These are phyloP conservation scores for Pseudomyrmex sp. DNA, from an alignment of 1,140 invertebrate genomes.

Conservation along the genomic window DNA sequence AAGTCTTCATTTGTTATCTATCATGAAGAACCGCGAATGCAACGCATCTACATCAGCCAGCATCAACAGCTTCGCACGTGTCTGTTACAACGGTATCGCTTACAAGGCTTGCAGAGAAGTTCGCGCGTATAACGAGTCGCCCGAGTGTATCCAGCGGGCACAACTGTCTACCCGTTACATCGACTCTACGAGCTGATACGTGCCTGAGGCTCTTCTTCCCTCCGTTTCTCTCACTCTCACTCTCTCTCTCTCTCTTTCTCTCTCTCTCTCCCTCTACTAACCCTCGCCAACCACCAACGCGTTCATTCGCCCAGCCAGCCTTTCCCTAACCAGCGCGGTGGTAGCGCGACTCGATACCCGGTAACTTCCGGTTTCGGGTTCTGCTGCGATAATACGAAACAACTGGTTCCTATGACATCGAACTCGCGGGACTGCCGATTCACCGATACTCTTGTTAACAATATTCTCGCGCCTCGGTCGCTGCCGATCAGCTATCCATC, in stretches of 20 bases:
- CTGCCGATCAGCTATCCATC: constrained; percentile 29
- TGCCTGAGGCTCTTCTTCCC: constrained; percentile 11
- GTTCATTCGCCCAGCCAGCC: constrained; percentile 18
- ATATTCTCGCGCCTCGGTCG: constrained; percentile 33
- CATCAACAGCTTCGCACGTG: constrained; percentile 40
- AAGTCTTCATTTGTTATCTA: constrained; percentile 24
- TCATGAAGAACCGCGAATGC: constrained; percentile 48
- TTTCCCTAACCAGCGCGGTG: constrained; percentile 29
- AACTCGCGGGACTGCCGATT: constrained; percentile 60
- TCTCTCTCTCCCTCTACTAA: constrained; percentile 22
- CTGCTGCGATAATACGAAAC: constrained; percentile 56
- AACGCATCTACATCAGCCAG: constrained; percentile 31
- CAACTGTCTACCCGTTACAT: constrained; percentile 71
- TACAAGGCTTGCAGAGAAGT: constrained; percentile 76
- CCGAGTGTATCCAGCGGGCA: constrained; percentile 71
- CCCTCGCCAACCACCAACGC: constrained; percentile 39
- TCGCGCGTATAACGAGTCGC: constrained; percentile 75
- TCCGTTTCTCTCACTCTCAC: background rate
- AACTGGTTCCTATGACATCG: constrained; percentile 68
- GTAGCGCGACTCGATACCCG: constrained; percentile 62
- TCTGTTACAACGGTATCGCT: constrained; percentile 79
- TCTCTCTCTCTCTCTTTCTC: background rate
- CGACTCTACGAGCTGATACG: constrained; percentile 33
- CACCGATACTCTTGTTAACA: constrained; percentile 66
- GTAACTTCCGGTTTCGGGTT: constrained; percentile 70